Conservation (phyloP, 2,113 vertebrate genomes). For the Thymallus thymallus region DNA sequence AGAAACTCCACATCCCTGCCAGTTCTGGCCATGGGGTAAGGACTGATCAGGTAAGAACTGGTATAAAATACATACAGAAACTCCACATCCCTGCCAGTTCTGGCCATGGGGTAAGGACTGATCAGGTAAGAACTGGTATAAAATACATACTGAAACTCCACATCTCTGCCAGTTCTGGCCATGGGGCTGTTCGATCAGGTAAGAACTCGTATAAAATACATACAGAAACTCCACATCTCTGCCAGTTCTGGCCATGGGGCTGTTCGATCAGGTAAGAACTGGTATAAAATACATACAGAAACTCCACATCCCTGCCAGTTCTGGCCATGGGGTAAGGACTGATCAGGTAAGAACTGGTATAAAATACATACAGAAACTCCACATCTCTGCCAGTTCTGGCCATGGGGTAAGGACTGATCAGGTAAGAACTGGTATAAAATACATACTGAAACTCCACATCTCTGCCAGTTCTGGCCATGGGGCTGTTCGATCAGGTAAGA, state of each 20-base stretch:
- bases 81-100: constrained; percentile 82
- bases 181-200: constrained; percentile 88
- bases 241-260: constrained; percentile 82
- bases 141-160: constrained; percentile 66
- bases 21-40: constrained; percentile 82
- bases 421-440: constrained; percentile 58
- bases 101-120: constrained; percentile 83
- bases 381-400: constrained; percentile 83
- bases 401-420: constrained; percentile 84
- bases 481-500: constrained; percentile 84
- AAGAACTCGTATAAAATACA: constrained; percentile 18
- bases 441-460: constrained; percentile 76
- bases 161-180: constrained; percentile 81
- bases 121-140: constrained; percentile 71
- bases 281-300: neutral
- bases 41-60: constrained; percentile 78
- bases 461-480: constrained; percentile 82
- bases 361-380: constrained; percentile 57
- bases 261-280: constrained; percentile 82
- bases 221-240: constrained; percentile 80
- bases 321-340: constrained; percentile 84
- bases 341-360: constrained; percentile 72
- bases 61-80: neutral
- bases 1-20: constrained; percentile 83
- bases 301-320: constrained; percentile 82